Conservation (phyloP, 2,888 invertebrate species). For the Calameuta pallipes region DNA sequence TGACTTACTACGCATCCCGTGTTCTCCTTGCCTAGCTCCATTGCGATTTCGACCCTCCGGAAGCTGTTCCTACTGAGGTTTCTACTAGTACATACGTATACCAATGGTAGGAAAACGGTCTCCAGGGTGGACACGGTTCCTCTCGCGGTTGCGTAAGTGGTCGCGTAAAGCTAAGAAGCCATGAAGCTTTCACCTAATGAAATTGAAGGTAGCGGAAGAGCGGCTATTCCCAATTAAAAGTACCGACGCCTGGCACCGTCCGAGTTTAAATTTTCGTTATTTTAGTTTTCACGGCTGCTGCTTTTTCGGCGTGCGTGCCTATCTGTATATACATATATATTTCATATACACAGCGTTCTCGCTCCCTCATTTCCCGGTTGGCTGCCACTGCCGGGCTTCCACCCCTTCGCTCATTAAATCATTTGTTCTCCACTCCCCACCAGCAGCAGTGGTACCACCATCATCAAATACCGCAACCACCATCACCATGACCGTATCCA, state of each 20-base stretch:
- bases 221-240: not conserved
- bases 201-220: not conserved
- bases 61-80: not conserved
- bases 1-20: slow-evolving; percentile 14
- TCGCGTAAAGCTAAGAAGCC: not conserved
- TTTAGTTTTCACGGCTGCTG: not conserved
- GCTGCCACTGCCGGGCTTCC: slow-evolving; percentile 52
- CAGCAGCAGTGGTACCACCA: slow-evolving; percentile 20
- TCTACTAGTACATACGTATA: not conserved
- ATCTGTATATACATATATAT: not conserved
- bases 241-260: not conserved
- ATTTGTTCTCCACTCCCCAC: slow-evolving; percentile 48
- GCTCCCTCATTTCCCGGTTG: slow-evolving; percentile 30
- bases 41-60: not conserved
- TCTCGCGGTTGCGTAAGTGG: not conserved
- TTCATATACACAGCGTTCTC: not conserved
- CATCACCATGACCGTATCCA: slow-evolving; percentile 8
- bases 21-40: slow-evolving; percentile 9
- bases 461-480: slow-evolving; percentile 26
- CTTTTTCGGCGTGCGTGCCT: not conserved
- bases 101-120: not conserved
- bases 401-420: slow-evolving; percentile 56
- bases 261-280: not conserved
- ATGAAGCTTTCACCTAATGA: not conserved
- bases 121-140: not conserved